phyloP scores from a whole-genome alignment of 2,888 invertebrate genomes.

The Clunio marinus region DNA sequence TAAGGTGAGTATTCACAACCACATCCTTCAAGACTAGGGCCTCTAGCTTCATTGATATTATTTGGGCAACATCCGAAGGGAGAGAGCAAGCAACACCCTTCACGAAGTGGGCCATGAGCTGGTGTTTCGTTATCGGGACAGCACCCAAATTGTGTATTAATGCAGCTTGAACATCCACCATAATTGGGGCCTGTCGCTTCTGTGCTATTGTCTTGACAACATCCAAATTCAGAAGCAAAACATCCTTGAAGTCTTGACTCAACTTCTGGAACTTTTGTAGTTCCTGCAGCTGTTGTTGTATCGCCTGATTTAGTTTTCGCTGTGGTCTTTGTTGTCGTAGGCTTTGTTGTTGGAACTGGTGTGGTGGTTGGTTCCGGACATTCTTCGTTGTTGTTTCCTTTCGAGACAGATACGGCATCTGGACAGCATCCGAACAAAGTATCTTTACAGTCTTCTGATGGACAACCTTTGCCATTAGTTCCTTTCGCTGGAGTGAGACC shows the following conservation, averaged over 20 bases:
- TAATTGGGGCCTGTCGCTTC: conserved; percentile 63
- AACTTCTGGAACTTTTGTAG: conserved; percentile 46
- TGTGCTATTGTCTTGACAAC: conserved; percentile 67
- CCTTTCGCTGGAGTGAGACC: conserved; percentile 74
- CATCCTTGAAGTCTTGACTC: conserved; percentile 48
- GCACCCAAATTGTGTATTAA: conserved; percentile 72
- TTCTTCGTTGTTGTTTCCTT: conserved; percentile 72
- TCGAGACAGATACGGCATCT: conserved; percentile 70
- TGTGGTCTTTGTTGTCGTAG: conserved; percentile 40
- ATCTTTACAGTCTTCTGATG: conserved; percentile 65
- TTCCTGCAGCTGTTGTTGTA: conserved; percentile 60
- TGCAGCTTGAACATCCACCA: conserved; percentile 73
- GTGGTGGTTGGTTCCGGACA: conserved; percentile 67
- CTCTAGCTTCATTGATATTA: conserved; percentile 74
- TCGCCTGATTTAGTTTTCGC: conserved; percentile 42
- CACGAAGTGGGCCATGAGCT: conserved; percentile 75
- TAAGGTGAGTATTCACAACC: conserved; percentile 71
- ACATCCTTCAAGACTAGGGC: conserved; percentile 73
- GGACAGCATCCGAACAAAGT: conserved; percentile 84
- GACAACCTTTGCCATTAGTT: conserved; percentile 69
- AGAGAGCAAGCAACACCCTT: conserved; percentile 75
- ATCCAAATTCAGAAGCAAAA: conserved; percentile 60
- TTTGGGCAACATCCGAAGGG: conserved; percentile 88
- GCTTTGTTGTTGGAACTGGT: conserved; percentile 41
- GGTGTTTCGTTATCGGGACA: conserved; percentile 79